These are phyloP conservation scores for Drosophila pullipes DNA, from an alignment of 2,888 invertebrate species.

Conservation along the genomic window DNA sequence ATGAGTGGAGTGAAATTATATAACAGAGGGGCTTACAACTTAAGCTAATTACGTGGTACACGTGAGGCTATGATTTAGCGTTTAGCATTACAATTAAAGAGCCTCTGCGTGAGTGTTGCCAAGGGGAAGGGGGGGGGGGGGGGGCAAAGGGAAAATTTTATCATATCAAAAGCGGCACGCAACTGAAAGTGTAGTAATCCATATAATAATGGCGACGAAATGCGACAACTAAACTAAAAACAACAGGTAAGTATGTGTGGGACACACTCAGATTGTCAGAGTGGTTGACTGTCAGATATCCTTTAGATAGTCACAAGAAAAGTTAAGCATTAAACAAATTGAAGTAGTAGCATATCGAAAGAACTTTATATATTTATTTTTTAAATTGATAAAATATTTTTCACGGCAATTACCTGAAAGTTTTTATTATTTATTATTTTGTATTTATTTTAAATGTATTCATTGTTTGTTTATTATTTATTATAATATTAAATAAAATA, in stretches of 20 bases:
- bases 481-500: not conserved
- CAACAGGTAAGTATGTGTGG: slow-evolving; percentile 12
- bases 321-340: too few species aligned
- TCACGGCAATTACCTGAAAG: not conserved
- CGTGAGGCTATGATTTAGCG: slow-evolving; percentile 77
- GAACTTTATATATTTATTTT: not conserved
- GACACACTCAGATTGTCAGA: not conserved
- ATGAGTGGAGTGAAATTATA: slow-evolving; percentile 58
- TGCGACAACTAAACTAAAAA: slow-evolving; percentile 57
- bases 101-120: slow-evolving; percentile 25
- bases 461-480: not conserved
- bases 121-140: not conserved
- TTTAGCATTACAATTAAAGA: slow-evolving; percentile 77
- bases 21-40: slow-evolving; percentile 72
- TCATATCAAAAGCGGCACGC: slow-evolving; percentile 73
- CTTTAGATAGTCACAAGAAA: not conserved
- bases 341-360: not conserved
- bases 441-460: not conserved
- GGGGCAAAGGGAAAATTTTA: slow-evolving; percentile 51
- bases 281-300: slow-evolving; percentile 9
- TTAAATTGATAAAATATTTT: not conserved
- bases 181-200: slow-evolving; percentile 58
- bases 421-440: not conserved
- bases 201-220: slow-evolving; percentile 65
- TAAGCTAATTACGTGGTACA: slow-evolving; percentile 80